Conservation (phyloP, 2,113 vertebrate species). For the Perca flavescens region DNA sequence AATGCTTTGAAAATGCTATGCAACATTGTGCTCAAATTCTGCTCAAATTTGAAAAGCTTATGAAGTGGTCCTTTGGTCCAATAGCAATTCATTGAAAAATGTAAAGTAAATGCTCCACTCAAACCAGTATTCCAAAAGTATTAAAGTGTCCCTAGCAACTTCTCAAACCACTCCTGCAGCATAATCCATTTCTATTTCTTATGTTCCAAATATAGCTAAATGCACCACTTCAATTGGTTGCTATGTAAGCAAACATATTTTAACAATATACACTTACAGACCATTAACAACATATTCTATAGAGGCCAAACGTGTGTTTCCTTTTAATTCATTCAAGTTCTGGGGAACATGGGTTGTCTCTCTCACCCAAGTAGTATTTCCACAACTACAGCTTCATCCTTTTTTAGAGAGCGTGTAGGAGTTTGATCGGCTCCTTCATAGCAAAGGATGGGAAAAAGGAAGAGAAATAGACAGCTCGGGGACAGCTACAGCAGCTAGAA, state of each 20-base stretch:
- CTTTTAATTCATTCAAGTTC: slow-evolving; percentile 21
- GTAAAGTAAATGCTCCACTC: neutral
- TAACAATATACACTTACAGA: neutral
- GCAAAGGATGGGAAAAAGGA: slow-evolving; percentile 7
- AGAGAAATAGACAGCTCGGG: neutral
- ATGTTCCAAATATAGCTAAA: neutral
- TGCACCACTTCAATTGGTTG: neutral
- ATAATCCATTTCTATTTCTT: neutral
- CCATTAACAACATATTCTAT: neutral
- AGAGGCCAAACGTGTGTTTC: neutral
- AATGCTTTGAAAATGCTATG: neutral
- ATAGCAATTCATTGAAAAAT: neutral
- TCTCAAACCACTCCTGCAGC: neutral
- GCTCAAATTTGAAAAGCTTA: neutral
- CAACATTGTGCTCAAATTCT: neutral
- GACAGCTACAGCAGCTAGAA: neutral
- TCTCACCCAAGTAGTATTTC: slow-evolving; percentile 27
- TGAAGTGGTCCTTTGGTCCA: neutral
- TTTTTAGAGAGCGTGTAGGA: slow-evolving; percentile 46
- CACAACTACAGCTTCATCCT: slow-evolving; percentile 20
- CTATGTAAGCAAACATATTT: neutral
- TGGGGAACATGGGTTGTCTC: neutral
- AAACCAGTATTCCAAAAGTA: neutral
- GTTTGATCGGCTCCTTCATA: slow-evolving; percentile 30
- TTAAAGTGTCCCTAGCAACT: neutral